Conservation (phyloP, 2,113 vertebrate genomes). For the Caracal caracal region DNA sequence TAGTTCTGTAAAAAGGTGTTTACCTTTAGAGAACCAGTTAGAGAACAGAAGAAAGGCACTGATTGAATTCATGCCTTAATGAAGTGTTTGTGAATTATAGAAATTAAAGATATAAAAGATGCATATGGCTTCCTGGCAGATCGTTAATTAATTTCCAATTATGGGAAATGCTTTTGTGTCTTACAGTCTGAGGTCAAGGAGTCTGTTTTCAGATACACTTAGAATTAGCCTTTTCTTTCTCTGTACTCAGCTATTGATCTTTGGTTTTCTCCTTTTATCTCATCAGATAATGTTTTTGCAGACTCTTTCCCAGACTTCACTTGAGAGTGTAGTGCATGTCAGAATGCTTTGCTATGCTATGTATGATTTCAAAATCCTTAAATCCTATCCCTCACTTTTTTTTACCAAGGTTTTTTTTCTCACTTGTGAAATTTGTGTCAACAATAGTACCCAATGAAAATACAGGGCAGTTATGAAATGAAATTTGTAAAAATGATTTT, state of each 20-base stretch:
- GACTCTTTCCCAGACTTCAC: neutral
- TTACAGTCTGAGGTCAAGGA: neutral
- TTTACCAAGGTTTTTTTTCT: neutral
- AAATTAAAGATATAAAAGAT: neutral
- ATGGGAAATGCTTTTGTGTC: neutral
- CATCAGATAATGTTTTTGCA: neutral
- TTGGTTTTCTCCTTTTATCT: conserved; percentile 8
- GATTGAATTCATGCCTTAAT: neutral
- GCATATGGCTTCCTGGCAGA: neutral
- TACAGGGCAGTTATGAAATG: neutral
- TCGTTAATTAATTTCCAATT: neutral
- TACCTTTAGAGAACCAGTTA: neutral
- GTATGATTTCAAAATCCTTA: neutral
- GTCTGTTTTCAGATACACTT: neutral
- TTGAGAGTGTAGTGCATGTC: neutral
- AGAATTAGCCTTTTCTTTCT: conserved; percentile 10
- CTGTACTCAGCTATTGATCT: neutral
- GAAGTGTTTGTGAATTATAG: conserved; percentile 3
- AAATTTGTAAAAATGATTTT: conserved; percentile 26
- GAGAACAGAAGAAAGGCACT: neutral
- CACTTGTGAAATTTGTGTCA: conserved; percentile 37
- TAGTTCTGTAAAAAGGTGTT: neutral
- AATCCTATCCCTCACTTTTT: neutral
- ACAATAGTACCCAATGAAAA: neutral
- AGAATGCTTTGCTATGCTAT: neutral